Percentiles rank a stretch among this genome's conserved stretches.
Evolutionary conservation across 1,140 invertebrate genomes (phyloP).

Genomic region (Diachasma alloeum): DNA sequence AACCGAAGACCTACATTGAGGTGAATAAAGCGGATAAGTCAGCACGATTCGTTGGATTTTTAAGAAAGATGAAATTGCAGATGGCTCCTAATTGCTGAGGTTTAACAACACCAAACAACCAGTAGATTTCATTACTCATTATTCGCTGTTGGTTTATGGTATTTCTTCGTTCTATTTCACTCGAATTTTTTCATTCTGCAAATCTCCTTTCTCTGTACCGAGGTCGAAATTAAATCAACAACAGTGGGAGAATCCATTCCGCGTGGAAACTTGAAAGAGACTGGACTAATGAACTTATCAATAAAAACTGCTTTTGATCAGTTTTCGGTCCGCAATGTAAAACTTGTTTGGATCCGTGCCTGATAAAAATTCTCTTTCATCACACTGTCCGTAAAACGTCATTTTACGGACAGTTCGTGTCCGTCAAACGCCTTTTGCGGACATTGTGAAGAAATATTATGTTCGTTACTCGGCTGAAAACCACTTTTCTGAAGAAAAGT

Average conservation of each 20-base stretch:
- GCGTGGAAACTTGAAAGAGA: too few relatives aligned
- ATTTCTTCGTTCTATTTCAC: conserved; percentile 4
- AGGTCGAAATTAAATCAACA: neutral
- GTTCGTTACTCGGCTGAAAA: too few relatives aligned
- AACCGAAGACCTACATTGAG: neutral
- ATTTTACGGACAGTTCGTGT: too few relatives aligned
- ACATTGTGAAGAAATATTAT: too few relatives aligned
- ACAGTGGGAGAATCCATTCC: neutral
- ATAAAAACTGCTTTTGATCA: too few relatives aligned
- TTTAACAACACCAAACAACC: neutral
- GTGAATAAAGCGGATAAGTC: neutral
- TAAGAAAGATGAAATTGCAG: neutral
- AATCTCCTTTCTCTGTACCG: neutral
- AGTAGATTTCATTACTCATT: conserved; percentile 1
- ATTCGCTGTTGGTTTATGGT: neutral
- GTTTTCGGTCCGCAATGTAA: too few relatives aligned
- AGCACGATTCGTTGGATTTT: neutral
- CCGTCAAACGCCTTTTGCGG: too few relatives aligned
- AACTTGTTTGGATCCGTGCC: too few relatives aligned
- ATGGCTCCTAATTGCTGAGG: neutral
- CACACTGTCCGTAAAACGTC: too few relatives aligned
- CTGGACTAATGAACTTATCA: too few relatives aligned
- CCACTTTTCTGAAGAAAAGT: too few relatives aligned
- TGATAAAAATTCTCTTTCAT: too few relatives aligned
- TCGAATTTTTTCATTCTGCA: neutral